Evolutionary conservation across 2,888 invertebrate genomes (phyloP).

Genomic region (Rhagophthalmus giganteus): DNA sequence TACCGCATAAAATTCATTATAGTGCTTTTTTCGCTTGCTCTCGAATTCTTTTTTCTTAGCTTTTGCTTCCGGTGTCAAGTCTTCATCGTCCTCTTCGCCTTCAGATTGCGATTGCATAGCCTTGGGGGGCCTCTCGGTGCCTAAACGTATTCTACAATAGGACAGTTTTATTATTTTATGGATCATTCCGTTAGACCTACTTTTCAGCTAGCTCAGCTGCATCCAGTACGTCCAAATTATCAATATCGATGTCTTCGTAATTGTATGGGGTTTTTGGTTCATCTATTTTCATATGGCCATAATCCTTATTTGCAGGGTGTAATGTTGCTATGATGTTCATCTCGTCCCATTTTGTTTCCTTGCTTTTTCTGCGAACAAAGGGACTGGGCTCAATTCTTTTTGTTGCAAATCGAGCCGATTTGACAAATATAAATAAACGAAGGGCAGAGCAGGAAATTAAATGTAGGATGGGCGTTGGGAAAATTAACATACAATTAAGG

Average conservation of each 20-base stretch:
- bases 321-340: conserved; percentile 98
- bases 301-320: conserved; percentile 97
- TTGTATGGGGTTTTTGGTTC: conserved; percentile 96
- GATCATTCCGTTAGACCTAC: conserved; percentile 38
- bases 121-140: conserved; percentile 56
- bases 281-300: conserved; percentile 98
- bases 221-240: conserved; percentile 62
- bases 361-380: conserved; percentile 46
- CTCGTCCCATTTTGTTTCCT: conserved; percentile 91
- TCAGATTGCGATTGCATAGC: conserved; percentile 52
- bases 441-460: not conserved
- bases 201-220: conserved; percentile 78
- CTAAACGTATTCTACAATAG: conserved; percentile 50
- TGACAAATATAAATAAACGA: not conserved
- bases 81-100: conserved; percentile 49
- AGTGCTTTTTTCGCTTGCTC: conserved; percentile 92
- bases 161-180: not conserved
- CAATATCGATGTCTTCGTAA: conserved; percentile 57
- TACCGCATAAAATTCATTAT: conserved; percentile 96
- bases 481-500: conserved; percentile 3
- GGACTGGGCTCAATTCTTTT: conserved; percentile 11
- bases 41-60: conserved; percentile 81
- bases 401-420: not conserved
- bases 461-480: conserved; percentile 1
- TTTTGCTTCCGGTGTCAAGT: conserved; percentile 58